Percentiles rank a stretch among this genome's conserved stretches.
These are phyloP conservation scores for Gallirallus australis DNA, from an alignment of 2,797 vertebrate genomes.

Conservation along the genomic window DNA sequence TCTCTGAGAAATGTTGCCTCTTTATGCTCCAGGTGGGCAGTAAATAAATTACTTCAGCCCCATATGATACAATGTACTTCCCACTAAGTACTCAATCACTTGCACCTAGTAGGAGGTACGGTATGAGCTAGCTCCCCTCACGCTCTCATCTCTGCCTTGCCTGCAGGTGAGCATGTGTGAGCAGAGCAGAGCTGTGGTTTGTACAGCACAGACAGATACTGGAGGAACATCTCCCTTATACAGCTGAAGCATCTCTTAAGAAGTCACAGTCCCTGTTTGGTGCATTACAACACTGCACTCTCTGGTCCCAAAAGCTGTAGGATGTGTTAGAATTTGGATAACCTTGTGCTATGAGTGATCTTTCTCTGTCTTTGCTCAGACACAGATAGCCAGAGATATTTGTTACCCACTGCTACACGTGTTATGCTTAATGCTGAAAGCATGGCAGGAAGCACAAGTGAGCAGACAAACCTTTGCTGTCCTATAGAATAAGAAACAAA, in stretches of 20 bases:
- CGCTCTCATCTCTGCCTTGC: rapidly evolving
- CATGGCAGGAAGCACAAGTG: background rate
- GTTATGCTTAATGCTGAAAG: background rate
- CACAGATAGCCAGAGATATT: background rate
- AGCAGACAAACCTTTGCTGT: background rate
- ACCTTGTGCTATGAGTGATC: background rate
- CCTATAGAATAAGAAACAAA: background rate
- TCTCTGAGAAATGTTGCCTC: background rate
- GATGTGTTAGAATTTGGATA: background rate
- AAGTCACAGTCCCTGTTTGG: rapidly evolving
- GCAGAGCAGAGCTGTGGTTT: background rate
- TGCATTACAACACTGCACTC: background rate
- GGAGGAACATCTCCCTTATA: rapidly evolving
- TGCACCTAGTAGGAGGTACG: background rate
- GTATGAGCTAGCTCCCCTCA: background rate
- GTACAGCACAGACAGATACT: background rate
- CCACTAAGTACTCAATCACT: background rate
- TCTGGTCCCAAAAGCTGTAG: background rate
- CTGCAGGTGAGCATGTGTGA: background rate
- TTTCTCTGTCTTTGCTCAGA: background rate
- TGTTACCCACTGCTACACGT: background rate
- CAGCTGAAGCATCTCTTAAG: background rate
- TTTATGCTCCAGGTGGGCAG: background rate
- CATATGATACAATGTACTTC: background rate
- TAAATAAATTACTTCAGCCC: background rate